Evolutionary conservation across 2,888 invertebrate genomes (phyloP).

Genomic region (Neuroscelio doddi): DNA sequence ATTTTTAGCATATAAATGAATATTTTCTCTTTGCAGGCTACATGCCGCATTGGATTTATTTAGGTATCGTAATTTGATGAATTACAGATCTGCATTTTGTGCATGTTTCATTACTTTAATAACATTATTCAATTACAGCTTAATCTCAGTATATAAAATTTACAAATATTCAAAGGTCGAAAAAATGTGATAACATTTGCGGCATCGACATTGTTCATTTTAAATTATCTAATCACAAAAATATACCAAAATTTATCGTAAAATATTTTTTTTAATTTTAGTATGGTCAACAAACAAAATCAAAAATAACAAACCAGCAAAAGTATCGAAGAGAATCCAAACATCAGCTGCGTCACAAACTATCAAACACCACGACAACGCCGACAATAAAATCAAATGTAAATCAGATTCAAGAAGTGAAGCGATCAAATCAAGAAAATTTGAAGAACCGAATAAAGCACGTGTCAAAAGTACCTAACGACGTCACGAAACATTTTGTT

Average conservation of each 20-base stretch:
- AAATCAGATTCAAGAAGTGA: constrained; percentile 43
- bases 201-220: too few species aligned
- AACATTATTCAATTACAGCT: too few species aligned
- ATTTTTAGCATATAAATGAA: constrained; percentile 56
- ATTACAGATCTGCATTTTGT: constrained; percentile 26
- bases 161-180: too few species aligned
- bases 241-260: too few species aligned
- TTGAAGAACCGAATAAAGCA: constrained; percentile 50
- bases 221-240: too few species aligned
- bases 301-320: constrained; percentile 40
- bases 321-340: constrained; percentile 32
- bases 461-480: constrained; percentile 53
- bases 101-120: too few species aligned
- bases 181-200: too few species aligned
- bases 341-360: constrained; percentile 26
- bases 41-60: constrained; percentile 68
- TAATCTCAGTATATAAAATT: too few species aligned
- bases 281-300: constrained; percentile 43
- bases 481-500: constrained; percentile 53
- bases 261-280: constrained; percentile 36
- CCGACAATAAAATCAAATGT: constrained; percentile 13
- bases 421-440: constrained; percentile 50
- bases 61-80: constrained; percentile 66
- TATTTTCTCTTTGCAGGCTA: constrained; percentile 68
- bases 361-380: constrained; percentile 23